Base-by-base conservation (phyloP, 2,797 vertebrate species). In the Simalia tracyae region DNA sequence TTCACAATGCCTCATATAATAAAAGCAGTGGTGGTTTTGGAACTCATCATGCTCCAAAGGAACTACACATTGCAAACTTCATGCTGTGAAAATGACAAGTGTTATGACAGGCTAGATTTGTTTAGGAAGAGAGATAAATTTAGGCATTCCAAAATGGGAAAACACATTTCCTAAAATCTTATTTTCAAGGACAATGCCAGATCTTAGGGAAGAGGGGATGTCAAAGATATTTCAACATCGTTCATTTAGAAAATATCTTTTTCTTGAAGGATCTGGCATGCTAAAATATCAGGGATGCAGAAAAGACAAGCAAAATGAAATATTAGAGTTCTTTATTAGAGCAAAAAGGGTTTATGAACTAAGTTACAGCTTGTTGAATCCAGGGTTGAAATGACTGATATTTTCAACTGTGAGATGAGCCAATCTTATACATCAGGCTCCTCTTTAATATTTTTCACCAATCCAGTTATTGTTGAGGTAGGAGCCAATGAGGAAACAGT, bases 261-360 rank as follows among this genome's bases (percentile, higher is more conserved):
- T 42, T 0, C 68, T 86, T 87, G 60, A 28, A 81, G 91, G 54
- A 85, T n/a, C 10, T 91, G 42, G 56, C 76, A 56, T 91, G 6
- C 26, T 15, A 88, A 24, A 2, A 54, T 63, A 9, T 11, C 15
- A 60, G 5, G 63, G 92, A 90, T 85, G 0, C 0, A 14, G 46
- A 94, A 92, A 93, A 0, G 19, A 84, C 87, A 63, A 66, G 91
- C 88, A 93, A 94, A 91, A 84, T 24, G 84, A 94, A 91, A 91
- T 92, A 95, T 61, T 31, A 92, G 84, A 19, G 17, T 59, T 22
- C 50, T 84, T 86, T 60, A 85, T 86, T 68, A 93, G 89, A 66
- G 36, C 26, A 64, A 81, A 87, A n/a, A 89, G 22, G 36, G 10
- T 90, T 46, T 14, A 31, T 46, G 8, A 26, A 28, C 17, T 59